A percentile compares a stretch with the other conserved stretches of the same genome.
These are phyloP conservation scores for Ischnura elegans DNA, from an alignment of 2,888 invertebrate species.

Conservation along the genomic window DNA sequence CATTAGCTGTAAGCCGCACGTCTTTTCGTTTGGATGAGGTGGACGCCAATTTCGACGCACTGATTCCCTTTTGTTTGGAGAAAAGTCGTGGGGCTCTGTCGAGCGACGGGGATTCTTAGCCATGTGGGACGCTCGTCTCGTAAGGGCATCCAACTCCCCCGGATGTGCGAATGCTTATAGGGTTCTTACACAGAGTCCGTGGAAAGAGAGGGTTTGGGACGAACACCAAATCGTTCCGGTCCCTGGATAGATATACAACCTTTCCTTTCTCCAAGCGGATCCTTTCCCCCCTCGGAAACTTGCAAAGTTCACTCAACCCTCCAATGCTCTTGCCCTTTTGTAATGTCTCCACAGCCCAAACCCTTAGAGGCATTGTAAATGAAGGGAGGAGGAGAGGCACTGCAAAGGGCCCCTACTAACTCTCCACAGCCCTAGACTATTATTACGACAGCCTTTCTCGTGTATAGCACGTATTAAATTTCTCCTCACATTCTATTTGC, in stretches of 20 bases:
- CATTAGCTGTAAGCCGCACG: too few species aligned
- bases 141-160: background rate
- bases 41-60: too few species aligned
- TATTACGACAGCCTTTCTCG: background rate
- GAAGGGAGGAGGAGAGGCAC: too few species aligned
- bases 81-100: background rate
- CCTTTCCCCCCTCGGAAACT: background rate
- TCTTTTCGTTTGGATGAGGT: too few species aligned
- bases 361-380: too few species aligned
- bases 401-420: too few species aligned
- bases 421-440: too few species aligned
- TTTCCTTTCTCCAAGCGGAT: background rate
- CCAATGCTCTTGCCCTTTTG: background rate
- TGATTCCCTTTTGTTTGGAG: too few species aligned
- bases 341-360: background rate
- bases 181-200: background rate
- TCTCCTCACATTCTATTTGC: too few species aligned
- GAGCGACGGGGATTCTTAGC: background rate
- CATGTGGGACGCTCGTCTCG: background rate
- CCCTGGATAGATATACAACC: background rate
- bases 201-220: too few species aligned
- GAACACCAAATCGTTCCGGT: background rate
- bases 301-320: constrained; percentile 34
- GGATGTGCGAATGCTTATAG: background rate
- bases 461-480: too few species aligned